Base-by-base conservation (phyloP, 2,113 vertebrate genomes). In the Neomonachus schauinslandi region DNA sequence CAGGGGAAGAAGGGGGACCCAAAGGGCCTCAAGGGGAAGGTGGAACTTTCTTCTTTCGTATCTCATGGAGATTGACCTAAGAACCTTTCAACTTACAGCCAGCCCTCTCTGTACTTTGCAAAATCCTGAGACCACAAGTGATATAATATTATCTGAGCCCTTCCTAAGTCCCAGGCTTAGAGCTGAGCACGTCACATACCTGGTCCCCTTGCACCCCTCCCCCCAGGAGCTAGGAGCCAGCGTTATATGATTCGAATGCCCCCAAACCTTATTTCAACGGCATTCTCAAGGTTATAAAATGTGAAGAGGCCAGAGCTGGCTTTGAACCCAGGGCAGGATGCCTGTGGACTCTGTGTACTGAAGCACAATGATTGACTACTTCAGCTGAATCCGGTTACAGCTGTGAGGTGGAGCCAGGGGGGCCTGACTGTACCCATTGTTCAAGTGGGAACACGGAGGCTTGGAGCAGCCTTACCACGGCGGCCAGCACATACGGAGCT, bases 291-390 rank as follows among this genome's bases (percentile, higher is more conserved):
- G 92, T 67, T 31, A 42, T 46, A 76, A 26, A 53, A 13, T 31
- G 51, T 57, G 33, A 46, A 24, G 22, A 65, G 72, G 36, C 39
- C 36, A 53, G 53, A 67, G 53, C 46, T 55, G 71, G 72, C 12
- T 67, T 71, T 4, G 39, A 90, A 80, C 21, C 21, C 51, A 39
- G 84, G 72, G 12, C 39, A 5, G 26, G 4, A 13, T 1, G 7
- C 28, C 51, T 14, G 7, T 1, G 57, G 36, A 4, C 1, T 81
- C 61, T 36, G 24, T 53, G 61, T 18, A 1, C 57, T 12, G 31
- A 49, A 26, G 83, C 1, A 1, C 15, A 9, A 6, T 0, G 2
- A 46, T 11, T 36, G 15, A 18, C 16, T 42, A 18, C 12, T 31
- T 85, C 46, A 0, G 0, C 3, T 77, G 63, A 49, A 36, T 31